A percentile compares a stretch with the other conserved stretches of the same genome.
These are phyloP conservation scores for Lagorchestes hirsutus DNA, from an alignment of 2,797 vertebrate genomes.

Conservation along the genomic window DNA sequence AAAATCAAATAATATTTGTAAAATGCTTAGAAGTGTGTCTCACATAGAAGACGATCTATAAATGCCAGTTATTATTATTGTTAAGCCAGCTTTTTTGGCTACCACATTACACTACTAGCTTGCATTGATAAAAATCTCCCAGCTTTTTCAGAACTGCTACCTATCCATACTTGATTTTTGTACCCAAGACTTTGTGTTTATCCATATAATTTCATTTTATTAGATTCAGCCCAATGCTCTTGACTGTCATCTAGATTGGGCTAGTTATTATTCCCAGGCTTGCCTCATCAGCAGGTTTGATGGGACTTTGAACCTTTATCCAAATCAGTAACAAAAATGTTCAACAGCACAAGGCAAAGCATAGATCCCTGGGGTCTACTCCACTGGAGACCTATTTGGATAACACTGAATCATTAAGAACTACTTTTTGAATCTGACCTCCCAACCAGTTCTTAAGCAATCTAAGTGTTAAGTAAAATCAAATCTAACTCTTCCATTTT, in stretches of 20 bases:
- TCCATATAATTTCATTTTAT: too few species aligned
- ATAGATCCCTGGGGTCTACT: not conserved
- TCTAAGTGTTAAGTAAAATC: not conserved
- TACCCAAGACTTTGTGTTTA: not conserved
- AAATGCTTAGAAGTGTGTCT: not conserved
- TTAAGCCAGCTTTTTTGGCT: not conserved
- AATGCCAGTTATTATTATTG: not conserved
- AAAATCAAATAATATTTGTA: too few species aligned
- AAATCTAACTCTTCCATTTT: not conserved
- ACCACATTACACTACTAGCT: not conserved
- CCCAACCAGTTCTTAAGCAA: not conserved
- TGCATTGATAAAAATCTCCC: not conserved
- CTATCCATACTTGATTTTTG: not conserved
- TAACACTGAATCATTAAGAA: not conserved
- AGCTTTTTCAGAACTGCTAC: not conserved
- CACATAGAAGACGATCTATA: not conserved
- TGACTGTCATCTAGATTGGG: not conserved
- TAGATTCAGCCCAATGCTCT: not conserved
- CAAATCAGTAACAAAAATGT: not conserved
- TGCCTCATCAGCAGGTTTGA: not conserved
- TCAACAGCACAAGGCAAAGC: not conserved
- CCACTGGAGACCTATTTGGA: not conserved
- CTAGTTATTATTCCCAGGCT: not conserved
- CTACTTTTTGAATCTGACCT: not conserved
- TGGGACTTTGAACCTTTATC: not conserved